Conservation (phyloP, 1,140 invertebrate genomes). For the Bombus pascuorum region DNA sequence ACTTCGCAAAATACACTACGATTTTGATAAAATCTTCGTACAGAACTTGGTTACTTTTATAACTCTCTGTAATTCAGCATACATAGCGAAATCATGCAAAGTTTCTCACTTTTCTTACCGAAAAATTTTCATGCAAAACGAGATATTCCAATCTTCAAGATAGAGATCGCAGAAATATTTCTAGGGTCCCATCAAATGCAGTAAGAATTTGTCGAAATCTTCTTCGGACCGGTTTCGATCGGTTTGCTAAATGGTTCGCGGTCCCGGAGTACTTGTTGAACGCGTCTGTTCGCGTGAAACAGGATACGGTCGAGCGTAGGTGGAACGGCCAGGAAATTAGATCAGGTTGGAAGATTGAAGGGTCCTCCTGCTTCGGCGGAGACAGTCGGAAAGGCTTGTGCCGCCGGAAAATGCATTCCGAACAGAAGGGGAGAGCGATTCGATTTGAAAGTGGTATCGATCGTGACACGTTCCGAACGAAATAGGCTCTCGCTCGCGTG, state of each 20-base stretch:
- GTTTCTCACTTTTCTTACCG: background rate
- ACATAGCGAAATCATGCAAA: background rate
- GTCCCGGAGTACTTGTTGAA: conserved; percentile 47
- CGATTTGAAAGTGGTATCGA: conserved; percentile 50
- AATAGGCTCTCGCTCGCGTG: background rate
- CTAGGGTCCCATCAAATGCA: no score
- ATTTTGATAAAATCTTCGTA: background rate
- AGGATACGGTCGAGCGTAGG: conserved; percentile 18
- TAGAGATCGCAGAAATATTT: background rate
- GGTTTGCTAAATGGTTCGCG: background rate
- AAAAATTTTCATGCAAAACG: background rate
- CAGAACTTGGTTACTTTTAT: no score
- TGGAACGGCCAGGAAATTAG: conserved; percentile 58
- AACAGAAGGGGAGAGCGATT: conserved; percentile 19
- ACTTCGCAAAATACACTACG: background rate
- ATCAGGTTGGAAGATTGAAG: conserved; percentile 46
- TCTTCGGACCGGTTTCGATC: background rate
- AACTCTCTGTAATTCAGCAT: no score
- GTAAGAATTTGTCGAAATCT: background rate
- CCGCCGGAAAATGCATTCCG: conserved; percentile 44
- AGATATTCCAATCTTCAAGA: background rate
- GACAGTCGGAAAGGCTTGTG: conserved; percentile 47
- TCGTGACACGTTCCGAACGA: background rate
- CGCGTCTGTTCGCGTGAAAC: conserved; percentile 50
- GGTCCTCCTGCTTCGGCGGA: conserved; percentile 1